phyloP scores from a whole-genome alignment of 1,140 invertebrate species.

The Alviniconcha marisindica region DNA sequence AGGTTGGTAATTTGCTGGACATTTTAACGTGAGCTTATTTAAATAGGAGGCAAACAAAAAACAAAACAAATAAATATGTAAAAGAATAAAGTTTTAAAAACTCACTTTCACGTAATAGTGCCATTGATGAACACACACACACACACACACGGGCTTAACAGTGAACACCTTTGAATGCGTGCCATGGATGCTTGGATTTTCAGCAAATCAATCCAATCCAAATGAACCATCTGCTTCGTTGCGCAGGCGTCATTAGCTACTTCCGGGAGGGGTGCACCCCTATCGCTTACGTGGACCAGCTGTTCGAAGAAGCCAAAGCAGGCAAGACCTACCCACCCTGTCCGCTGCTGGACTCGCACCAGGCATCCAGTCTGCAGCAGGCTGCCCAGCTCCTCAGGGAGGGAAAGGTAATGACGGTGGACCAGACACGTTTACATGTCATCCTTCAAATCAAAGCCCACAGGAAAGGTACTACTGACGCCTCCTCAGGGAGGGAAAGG shows the following conservation, averaged over 20 bases:
- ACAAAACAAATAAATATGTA: too few species aligned
- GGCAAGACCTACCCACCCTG: conserved; percentile 49
- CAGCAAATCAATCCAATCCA: too few species aligned
- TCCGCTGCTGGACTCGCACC: conserved; percentile 47
- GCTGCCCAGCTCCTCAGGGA: conserved; percentile 48
- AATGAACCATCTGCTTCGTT: not conserved
- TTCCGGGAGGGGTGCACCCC: conserved; percentile 59
- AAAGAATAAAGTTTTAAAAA: too few species aligned
- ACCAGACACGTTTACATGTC: too few species aligned
- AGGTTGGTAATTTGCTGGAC: conserved; percentile 42
- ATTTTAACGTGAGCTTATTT: not conserved
- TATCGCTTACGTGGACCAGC: conserved; percentile 57
- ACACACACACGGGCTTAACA: too few species aligned
- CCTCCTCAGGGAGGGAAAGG: conserved; percentile 42
- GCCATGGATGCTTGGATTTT: not conserved
- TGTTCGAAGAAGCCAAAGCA: conserved; percentile 61
- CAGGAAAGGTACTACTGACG: too few species aligned
- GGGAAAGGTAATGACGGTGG: conserved; percentile 33
- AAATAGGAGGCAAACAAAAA: too few species aligned
- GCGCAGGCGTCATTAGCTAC: conserved; percentile 57
- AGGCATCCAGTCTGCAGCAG: conserved; percentile 40
- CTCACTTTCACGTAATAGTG: too few species aligned
- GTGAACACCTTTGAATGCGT: not conserved
- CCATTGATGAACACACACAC: too few species aligned
- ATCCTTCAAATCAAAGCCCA: too few species aligned